These are phyloP conservation scores for Cerastoderma edule DNA, from an alignment of 2,888 invertebrate genomes.

Conservation along the genomic window DNA sequence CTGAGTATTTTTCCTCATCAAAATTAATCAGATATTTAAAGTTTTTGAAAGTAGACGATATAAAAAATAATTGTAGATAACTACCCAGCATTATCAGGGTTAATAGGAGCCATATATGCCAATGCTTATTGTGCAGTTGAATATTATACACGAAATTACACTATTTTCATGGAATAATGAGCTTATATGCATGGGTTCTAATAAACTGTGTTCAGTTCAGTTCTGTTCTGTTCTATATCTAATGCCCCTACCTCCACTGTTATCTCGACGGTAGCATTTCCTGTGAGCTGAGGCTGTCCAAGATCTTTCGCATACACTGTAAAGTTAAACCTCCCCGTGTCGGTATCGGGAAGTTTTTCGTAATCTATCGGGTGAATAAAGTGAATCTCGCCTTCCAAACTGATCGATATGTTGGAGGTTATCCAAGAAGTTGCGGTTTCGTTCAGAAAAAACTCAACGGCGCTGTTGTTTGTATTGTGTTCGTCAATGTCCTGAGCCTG, in stretches of 20 bases:
- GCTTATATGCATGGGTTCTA: no score
- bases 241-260: conserved; percentile 20
- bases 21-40: no score
- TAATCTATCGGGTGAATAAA: conserved; percentile 12
- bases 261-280: conserved; percentile 17
- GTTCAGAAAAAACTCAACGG: neutral
- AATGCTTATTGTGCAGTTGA: no score
- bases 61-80: no score
- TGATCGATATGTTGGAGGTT: neutral
- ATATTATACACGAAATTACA: no score
- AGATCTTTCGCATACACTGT: conserved; percentile 7
- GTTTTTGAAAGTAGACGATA: no score
- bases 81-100: no score
- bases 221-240: no score
- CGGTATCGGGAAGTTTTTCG: neutral
- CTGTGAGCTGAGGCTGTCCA: neutral
- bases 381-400: neutral
- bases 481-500: conserved; percentile 18
- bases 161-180: no score
- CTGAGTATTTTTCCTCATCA: no score
- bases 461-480: conserved; percentile 14
- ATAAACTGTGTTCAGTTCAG: no score
- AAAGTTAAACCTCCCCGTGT: conserved; percentile 8
- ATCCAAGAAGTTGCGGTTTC: neutral
- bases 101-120: no score